phyloP scores from a whole-genome alignment of 2,888 invertebrate species.

The Noctua janthe region DNA sequence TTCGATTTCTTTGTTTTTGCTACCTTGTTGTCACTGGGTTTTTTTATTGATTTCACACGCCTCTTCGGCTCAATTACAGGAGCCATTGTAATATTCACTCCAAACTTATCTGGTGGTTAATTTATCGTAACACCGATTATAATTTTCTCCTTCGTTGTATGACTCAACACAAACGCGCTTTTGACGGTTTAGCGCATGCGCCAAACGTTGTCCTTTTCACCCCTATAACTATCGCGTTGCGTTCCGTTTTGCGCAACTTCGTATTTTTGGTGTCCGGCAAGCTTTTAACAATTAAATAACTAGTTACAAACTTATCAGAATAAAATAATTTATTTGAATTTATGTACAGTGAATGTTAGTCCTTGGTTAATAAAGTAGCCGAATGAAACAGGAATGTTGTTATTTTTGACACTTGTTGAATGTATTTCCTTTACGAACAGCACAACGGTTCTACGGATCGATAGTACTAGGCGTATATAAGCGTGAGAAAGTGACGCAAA shows the following conservation, averaged over 20 bases:
- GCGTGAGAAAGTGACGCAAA: slow-evolving; percentile 7
- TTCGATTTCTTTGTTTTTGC: slow-evolving; percentile 11
- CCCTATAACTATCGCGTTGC: slow-evolving; percentile 16
- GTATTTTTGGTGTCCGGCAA: neutral
- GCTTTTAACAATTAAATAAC: neutral
- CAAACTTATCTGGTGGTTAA: neutral
- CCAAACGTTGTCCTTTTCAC: slow-evolving; percentile 30
- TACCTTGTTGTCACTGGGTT: neutral
- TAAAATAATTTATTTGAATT: neutral
- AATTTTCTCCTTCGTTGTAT: neutral
- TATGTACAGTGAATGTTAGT: neutral
- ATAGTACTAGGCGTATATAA: slow-evolving; percentile 36
- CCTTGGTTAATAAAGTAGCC: neutral
- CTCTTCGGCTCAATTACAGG: slow-evolving; percentile 26
- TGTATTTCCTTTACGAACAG: slow-evolving; percentile 8
- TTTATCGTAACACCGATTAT: neutral
- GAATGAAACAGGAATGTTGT: slow-evolving; percentile 11
- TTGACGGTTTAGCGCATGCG: slow-evolving; percentile 41
- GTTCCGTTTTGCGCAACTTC: slow-evolving; percentile 36
- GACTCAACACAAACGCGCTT: neutral
- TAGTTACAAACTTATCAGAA: neutral
- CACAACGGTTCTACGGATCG: slow-evolving; percentile 1
- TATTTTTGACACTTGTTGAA: slow-evolving; percentile 38
- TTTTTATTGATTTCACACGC: slow-evolving; percentile 41
- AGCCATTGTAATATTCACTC: slow-evolving; percentile 11